Conservation (phyloP, 2,888 invertebrate species). For the Leptura quadrifasciata region DNA sequence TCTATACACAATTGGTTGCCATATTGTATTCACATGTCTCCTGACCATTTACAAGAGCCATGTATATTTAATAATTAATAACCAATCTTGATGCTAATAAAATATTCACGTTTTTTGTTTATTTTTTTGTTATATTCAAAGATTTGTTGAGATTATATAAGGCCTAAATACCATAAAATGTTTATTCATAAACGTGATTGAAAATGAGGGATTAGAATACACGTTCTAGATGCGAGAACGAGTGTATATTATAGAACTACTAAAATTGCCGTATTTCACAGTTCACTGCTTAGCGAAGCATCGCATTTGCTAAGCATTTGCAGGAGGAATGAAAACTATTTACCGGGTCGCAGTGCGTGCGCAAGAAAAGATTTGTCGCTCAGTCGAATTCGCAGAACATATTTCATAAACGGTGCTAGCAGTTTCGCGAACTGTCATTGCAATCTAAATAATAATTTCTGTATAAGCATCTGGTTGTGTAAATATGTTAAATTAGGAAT, state of each 20-base stretch:
- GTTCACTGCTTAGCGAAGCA: not conserved
- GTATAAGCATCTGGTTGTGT: too few relatives aligned
- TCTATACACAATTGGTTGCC: too few relatives aligned
- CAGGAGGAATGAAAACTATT: slow-evolving; percentile 10
- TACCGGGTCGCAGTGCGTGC: slow-evolving; percentile 6
- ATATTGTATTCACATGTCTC: too few relatives aligned
- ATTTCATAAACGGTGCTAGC: not conserved
- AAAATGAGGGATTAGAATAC: not conserved
- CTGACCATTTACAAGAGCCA: too few relatives aligned
- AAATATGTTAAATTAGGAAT: too few relatives aligned
- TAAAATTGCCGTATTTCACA: not conserved
- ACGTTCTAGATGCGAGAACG: not conserved
- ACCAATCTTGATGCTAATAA: too few relatives aligned
- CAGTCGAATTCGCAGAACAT: not conserved
- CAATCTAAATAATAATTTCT: too few relatives aligned
- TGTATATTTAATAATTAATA: too few relatives aligned
- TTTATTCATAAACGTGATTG: not conserved
- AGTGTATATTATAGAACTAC: not conserved
- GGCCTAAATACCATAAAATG: not conserved
- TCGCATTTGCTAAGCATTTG: not conserved
- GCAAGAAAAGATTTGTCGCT: not conserved
- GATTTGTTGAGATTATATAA: not conserved
- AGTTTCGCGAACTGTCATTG: not conserved
- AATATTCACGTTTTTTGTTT: too few relatives aligned
- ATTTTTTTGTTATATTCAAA: not conserved